phyloP scores from a whole-genome alignment of 2,113 vertebrate genomes.

The Gadus chalcogrammus region DNA sequence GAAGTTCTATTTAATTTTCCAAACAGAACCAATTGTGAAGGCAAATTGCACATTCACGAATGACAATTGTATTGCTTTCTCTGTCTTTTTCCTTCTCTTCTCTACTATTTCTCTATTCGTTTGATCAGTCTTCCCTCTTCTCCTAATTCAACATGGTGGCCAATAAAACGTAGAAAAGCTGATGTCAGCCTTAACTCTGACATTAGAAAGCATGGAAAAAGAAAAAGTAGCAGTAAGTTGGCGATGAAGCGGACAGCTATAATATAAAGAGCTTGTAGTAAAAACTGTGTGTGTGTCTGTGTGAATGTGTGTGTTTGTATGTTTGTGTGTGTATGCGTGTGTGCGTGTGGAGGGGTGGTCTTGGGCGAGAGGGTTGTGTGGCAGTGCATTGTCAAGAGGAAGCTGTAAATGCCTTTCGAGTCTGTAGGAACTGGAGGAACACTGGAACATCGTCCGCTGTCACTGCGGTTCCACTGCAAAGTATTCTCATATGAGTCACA shows the following conservation, averaged over 20 bases:
- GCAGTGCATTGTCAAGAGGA: slow-evolving; percentile 55
- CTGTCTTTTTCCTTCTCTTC: slow-evolving; percentile 15
- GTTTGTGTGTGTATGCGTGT: slow-evolving; percentile 1
- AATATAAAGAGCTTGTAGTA: too few species aligned
- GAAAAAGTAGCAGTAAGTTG: too few species aligned
- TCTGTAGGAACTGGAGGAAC: slow-evolving; percentile 60
- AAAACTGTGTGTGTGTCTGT: too few species aligned
- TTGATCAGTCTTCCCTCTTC: slow-evolving; percentile 7
- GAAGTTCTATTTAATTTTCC: slow-evolving; percentile 56
- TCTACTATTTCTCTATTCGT: slow-evolving; percentile 14
- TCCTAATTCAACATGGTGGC: slow-evolving; percentile 14
- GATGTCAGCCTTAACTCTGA: too few species aligned
- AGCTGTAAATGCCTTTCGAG: slow-evolving; percentile 57
- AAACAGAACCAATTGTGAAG: slow-evolving; percentile 57
- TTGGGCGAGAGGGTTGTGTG: neutral
- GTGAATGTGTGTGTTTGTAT: too few species aligned
- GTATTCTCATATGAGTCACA: slow-evolving; percentile 75
- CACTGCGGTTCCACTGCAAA: slow-evolving; percentile 57
- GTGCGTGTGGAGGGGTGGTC: slow-evolving; percentile 4
- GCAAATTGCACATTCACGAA: slow-evolving; percentile 66
- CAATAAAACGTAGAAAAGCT: too few species aligned
- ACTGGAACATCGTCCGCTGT: slow-evolving; percentile 64
- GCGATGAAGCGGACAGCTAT: too few species aligned
- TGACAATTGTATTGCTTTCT: slow-evolving; percentile 46
- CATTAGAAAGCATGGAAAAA: too few species aligned